Evolutionary conservation across 2,888 invertebrate species (phyloP).

Genomic region (Mycogona germanica): DNA sequence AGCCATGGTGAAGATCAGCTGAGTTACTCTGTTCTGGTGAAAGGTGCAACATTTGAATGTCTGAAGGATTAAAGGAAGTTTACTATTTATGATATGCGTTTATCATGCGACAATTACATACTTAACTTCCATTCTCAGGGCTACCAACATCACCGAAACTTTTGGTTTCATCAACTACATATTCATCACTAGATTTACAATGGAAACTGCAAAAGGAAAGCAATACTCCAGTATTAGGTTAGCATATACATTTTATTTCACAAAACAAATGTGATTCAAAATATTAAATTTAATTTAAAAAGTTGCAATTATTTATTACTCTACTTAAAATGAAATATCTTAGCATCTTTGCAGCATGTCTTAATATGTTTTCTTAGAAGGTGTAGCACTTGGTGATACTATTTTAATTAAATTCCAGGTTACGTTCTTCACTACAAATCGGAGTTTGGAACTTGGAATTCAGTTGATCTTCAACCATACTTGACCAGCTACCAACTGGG

Average conservation of each 20-base stretch:
- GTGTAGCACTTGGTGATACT: too few species aligned
- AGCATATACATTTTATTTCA: not conserved
- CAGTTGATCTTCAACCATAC: conserved; percentile 12
- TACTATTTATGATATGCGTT: not conserved
- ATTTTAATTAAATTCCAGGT: too few species aligned
- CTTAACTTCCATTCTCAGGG: conserved; percentile 1
- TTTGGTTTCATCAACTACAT: conserved; percentile 3
- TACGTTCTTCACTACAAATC: conserved; percentile 10
- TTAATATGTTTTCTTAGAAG: too few species aligned
- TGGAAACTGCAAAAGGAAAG: conserved; percentile 8
- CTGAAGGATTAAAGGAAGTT: not conserved
- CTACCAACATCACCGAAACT: conserved; percentile 5
- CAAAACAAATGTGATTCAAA: not conserved
- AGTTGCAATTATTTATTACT: conserved; percentile 1
- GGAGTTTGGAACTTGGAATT: conserved; percentile 11
- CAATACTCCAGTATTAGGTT: not conserved
- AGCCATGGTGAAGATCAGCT: conserved; percentile 6
- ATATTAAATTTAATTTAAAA: not conserved
- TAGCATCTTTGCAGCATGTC: too few species aligned
- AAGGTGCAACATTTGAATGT: conserved; percentile 5
- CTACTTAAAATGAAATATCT: too few species aligned
- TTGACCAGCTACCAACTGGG: not conserved
- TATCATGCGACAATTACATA: not conserved
- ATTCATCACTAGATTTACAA: not conserved
- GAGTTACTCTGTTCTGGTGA: conserved; percentile 1